phyloP scores from a whole-genome alignment of 2,797 vertebrate species.

The Cossypha polioptera region DNA sequence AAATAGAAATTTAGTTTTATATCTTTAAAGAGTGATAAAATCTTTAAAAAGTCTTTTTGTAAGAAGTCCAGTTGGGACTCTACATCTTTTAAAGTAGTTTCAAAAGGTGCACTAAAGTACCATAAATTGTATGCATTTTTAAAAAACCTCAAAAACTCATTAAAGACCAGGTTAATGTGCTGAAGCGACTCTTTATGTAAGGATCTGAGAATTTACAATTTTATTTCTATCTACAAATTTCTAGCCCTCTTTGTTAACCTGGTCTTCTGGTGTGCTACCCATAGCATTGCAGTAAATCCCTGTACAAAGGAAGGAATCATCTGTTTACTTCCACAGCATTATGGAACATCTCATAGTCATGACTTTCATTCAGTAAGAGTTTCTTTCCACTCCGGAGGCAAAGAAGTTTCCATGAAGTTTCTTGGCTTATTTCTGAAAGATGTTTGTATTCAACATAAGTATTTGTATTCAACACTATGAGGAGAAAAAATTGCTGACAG shows the following conservation, averaged over 20 bases:
- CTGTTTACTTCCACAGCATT: not conserved
- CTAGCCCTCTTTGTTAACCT: not conserved
- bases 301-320: not conserved
- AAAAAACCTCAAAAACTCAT: not conserved
- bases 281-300: not conserved
- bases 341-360: not conserved
- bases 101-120: not conserved
- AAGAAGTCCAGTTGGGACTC: not conserved
- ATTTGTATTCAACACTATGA: not conserved
- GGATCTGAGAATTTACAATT: not conserved
- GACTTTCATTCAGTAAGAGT: not conserved
- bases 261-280: not conserved
- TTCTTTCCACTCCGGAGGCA: not conserved
- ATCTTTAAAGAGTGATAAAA: not conserved
- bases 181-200: not conserved
- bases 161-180: not conserved
- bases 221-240: rapidly evolving
- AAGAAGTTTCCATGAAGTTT: not conserved
- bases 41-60: not conserved
- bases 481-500: not conserved
- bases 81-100: not conserved
- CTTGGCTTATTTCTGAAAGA: not conserved
- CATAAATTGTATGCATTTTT: not conserved
- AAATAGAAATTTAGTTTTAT: not conserved
- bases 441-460: not conserved